Conservation (phyloP, 2,113 vertebrate genomes). For the Tinamus guttatus region DNA sequence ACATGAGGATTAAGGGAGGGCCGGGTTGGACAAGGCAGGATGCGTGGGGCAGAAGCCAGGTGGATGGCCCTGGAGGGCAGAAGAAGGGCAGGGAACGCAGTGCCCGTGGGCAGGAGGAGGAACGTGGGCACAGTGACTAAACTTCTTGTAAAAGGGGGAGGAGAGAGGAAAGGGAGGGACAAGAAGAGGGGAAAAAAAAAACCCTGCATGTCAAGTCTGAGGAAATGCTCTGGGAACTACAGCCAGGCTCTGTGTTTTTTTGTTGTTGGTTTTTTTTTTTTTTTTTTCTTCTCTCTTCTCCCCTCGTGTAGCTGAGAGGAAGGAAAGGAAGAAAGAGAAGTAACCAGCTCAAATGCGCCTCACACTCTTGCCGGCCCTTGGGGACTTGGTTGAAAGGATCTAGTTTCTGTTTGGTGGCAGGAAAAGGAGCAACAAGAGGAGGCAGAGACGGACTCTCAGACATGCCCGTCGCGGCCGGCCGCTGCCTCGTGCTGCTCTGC, state of each 20-base stretch:
- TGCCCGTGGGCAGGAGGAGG: neutral
- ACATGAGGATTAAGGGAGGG: neutral
- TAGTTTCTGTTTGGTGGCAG: constrained; percentile 42
- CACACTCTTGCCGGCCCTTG: neutral
- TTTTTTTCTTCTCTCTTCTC: constrained; percentile 45
- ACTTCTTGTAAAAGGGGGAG: constrained; percentile 65
- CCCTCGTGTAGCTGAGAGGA: constrained; percentile 61
- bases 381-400: constrained; percentile 33
- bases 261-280: neutral
- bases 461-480: constrained; percentile 41
- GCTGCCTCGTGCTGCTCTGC: constrained; percentile 45
- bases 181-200: neutral
- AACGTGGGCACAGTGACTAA: neutral
- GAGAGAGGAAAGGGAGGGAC: constrained; percentile 68
- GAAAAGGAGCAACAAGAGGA: constrained; percentile 37
- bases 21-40: neutral
- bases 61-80: neutral
- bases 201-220: constrained; percentile 26
- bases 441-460: constrained; percentile 20
- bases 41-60: neutral
- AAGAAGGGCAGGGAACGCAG: neutral
- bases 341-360: constrained; percentile 44
- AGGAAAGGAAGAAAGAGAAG: constrained; percentile 68
- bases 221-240: constrained; percentile 65
- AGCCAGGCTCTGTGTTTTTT: neutral